A percentile compares a stretch with the other conserved stretches of the same genome.
Evolutionary conservation across 2,888 invertebrate genomes (phyloP).

Genomic region (Saturnia pavonia): DNA sequence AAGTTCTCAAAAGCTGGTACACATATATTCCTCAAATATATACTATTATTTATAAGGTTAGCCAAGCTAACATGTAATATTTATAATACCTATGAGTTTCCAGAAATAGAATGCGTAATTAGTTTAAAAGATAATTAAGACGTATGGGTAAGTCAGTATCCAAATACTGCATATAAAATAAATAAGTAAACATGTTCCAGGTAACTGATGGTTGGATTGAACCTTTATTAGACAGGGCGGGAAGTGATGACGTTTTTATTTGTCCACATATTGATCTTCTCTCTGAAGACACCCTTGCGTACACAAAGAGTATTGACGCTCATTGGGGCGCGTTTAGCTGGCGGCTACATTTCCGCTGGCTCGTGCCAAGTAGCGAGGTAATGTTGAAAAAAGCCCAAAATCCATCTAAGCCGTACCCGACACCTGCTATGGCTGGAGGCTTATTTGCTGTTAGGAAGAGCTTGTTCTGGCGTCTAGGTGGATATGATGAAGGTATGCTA

Average conservation of each 20-base stretch:
- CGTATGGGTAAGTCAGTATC: too few relatives aligned
- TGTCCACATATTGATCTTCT: conserved; percentile 85
- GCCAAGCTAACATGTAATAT: background rate
- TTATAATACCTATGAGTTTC: background rate
- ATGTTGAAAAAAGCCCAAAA: conserved; percentile 83
- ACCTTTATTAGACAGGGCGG: conserved; percentile 79
- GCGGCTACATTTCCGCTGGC: conserved; percentile 96
- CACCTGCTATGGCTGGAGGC: conserved; percentile 97
- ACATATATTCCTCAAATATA: too few relatives aligned
- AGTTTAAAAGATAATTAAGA: too few relatives aligned
- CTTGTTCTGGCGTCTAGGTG: conserved; percentile 93
- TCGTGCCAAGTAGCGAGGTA: conserved; percentile 86
- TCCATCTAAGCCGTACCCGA: conserved; percentile 86
- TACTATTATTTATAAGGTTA: background rate
- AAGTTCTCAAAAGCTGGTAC: background rate
- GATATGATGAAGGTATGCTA: conserved; percentile 87
- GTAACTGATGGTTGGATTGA: conserved; percentile 84
- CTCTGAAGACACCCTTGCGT: conserved; percentile 97
- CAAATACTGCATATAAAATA: too few relatives aligned
- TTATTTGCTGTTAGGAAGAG: conserved; percentile 93
- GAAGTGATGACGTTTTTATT: conserved; percentile 73
- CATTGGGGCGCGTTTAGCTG: conserved; percentile 99
- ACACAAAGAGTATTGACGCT: conserved; percentile 95
- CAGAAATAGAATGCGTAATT: too few relatives aligned
- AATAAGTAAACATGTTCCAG: conserved; percentile 53